Percentiles rank a stretch among this genome's conserved stretches.
Evolutionary conservation across 2,113 vertebrate species (phyloP).

Genomic region (Pangasianodon gigas): DNA sequence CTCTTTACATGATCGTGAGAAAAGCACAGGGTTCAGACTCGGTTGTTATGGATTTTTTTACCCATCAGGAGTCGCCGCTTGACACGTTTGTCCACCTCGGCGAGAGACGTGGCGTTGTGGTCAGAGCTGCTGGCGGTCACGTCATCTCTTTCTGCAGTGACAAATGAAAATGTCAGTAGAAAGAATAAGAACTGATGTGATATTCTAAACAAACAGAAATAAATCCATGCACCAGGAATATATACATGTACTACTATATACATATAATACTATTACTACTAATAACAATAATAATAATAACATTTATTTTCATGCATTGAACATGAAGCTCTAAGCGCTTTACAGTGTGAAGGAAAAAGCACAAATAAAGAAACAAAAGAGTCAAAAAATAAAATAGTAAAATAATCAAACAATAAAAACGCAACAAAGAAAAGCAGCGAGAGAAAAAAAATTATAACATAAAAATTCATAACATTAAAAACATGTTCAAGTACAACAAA

Average conservation of each 20-base stretch:
- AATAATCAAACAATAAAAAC: neutral
- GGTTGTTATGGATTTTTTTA: constrained; percentile 61
- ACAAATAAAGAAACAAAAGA: neutral
- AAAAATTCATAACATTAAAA: neutral
- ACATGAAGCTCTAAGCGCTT: neutral
- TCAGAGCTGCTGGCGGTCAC: constrained; percentile 75
- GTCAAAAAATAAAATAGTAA: neutral
- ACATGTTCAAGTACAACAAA: neutral
- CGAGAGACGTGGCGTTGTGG: constrained; percentile 81
- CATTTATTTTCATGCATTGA: neutral
- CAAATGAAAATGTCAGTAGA: constrained; percentile 29
- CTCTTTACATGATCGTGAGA: neutral
- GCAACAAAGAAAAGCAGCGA: neutral
- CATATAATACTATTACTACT: no score
- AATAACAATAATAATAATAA: neutral
- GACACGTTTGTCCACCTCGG: constrained; percentile 92
- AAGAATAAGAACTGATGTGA: neutral
- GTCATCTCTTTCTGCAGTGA: constrained; percentile 82
- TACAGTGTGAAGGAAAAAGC: neutral
- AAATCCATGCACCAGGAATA: neutral
- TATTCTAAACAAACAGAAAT: neutral
- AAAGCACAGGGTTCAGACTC: no score
- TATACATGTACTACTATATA: no score
- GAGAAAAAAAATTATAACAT: neutral
- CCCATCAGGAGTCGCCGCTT: constrained; percentile 95